Evolutionary conservation across 2,888 invertebrate species (phyloP).

Genomic region (Geotrupes spiniger): DNA sequence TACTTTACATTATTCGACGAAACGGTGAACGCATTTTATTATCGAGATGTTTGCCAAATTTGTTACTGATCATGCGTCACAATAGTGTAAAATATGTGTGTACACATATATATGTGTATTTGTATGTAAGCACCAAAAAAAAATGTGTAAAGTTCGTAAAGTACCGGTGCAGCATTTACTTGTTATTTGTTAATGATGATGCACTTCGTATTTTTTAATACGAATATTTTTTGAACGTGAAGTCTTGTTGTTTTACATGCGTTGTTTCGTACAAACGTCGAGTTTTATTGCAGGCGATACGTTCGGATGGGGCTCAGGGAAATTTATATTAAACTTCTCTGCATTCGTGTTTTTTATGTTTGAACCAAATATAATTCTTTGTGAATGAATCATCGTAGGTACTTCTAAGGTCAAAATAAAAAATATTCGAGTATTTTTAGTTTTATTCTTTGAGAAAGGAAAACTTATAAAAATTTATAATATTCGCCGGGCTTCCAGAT

Average conservation of each 20-base stretch:
- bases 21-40: constrained; percentile 16
- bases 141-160: constrained; percentile 8
- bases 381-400: not conserved
- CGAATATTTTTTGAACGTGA: constrained; percentile 15
- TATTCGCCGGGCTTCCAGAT: too few species aligned
- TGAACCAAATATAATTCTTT: not conserved
- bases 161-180: constrained; percentile 30
- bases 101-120: too few species aligned
- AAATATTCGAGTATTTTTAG: too few species aligned
- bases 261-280: constrained; percentile 8
- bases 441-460: too few species aligned
- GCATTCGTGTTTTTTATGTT: constrained; percentile 29
- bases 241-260: constrained; percentile 8
- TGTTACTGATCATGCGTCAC: constrained; percentile 3
- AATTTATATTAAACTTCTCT: constrained; percentile 41
- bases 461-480: too few species aligned
- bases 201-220: constrained; percentile 29
- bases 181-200: constrained; percentile 36
- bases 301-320: constrained; percentile 38
- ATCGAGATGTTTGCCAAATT: constrained; percentile 13
- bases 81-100: constrained; percentile 13
- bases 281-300: constrained; percentile 13
- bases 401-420: not conserved
- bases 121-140: constrained; percentile 18
- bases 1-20: constrained; percentile 12